These are phyloP conservation scores for Nasonia oneida DNA, from an alignment of 2,888 invertebrate genomes.

Conservation along the genomic window DNA sequence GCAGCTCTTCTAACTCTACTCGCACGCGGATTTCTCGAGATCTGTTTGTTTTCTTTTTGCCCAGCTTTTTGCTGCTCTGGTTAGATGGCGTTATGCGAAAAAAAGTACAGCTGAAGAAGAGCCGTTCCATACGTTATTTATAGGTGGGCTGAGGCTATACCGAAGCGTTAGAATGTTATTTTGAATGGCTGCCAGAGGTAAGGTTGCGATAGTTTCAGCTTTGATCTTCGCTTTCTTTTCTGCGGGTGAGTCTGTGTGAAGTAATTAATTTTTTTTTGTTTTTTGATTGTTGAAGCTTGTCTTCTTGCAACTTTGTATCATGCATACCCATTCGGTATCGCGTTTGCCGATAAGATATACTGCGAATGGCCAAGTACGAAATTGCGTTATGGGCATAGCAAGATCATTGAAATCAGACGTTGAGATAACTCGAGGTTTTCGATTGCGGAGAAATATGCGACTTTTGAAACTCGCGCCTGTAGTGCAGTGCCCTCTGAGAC, in stretches of 20 bases:
- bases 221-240: not conserved
- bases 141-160: not conserved
- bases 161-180: not conserved
- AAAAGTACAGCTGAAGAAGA: not conserved
- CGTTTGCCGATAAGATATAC: no score
- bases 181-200: constrained; percentile 4
- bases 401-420: not conserved
- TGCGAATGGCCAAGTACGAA: no score
- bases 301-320: no score
- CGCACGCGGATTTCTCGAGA: not conserved
- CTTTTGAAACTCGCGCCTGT: not conserved
- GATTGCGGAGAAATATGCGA: not conserved
- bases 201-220: not conserved
- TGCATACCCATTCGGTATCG: no score
- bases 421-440: not conserved
- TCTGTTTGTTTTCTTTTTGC: not conserved
- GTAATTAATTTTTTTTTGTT: not conserved
- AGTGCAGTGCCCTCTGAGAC: not conserved
- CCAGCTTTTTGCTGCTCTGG: not conserved
- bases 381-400: not conserved
- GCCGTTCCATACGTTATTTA: constrained; percentile 6
- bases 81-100: constrained; percentile 11
- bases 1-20: not conserved
- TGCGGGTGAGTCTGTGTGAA: not conserved
- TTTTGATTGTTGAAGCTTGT: not conserved